These are phyloP conservation scores for Diprion similis DNA, from an alignment of 1,140 invertebrate species.

Conservation along the genomic window DNA sequence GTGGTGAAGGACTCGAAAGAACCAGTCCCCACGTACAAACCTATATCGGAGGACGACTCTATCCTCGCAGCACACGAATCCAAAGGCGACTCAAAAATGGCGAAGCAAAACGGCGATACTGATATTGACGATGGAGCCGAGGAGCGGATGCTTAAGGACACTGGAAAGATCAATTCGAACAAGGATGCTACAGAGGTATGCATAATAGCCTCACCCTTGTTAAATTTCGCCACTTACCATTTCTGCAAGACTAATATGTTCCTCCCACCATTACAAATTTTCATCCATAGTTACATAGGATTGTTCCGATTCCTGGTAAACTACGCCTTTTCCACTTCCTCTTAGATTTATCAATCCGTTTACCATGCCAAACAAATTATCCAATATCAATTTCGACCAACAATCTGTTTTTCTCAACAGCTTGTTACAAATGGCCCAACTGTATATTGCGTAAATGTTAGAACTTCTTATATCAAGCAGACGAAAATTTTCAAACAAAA, in stretches of 20 bases:
- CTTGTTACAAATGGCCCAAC: too few relatives aligned
- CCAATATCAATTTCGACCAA: too few relatives aligned
- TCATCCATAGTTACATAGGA: not conserved
- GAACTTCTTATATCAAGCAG: too few relatives aligned
- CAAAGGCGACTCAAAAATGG: constrained; percentile 41
- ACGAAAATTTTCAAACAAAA: too few relatives aligned
- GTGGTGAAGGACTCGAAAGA: constrained; percentile 25
- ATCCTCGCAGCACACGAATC: constrained; percentile 3
- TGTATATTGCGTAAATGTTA: too few relatives aligned
- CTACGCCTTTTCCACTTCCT: too few relatives aligned
- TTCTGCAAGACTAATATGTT: not conserved
- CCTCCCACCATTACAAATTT: not conserved
- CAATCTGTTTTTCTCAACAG: too few relatives aligned
- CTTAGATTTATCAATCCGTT: too few relatives aligned
- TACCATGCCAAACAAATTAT: too few relatives aligned
- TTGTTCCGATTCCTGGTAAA: not conserved
- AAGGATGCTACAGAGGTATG: constrained; percentile 64
- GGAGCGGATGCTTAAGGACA: constrained; percentile 73
- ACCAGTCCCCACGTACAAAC: constrained; percentile 62
- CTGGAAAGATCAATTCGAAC: constrained; percentile 65
- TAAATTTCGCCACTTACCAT: not conserved
- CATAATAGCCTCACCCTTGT: not conserved
- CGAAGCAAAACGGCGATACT: constrained; percentile 51
- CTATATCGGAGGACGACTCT: constrained; percentile 64
- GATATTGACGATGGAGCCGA: constrained; percentile 65